phyloP scores from a whole-genome alignment of 2,113 vertebrate species.

The Sapayoa aenigma region DNA sequence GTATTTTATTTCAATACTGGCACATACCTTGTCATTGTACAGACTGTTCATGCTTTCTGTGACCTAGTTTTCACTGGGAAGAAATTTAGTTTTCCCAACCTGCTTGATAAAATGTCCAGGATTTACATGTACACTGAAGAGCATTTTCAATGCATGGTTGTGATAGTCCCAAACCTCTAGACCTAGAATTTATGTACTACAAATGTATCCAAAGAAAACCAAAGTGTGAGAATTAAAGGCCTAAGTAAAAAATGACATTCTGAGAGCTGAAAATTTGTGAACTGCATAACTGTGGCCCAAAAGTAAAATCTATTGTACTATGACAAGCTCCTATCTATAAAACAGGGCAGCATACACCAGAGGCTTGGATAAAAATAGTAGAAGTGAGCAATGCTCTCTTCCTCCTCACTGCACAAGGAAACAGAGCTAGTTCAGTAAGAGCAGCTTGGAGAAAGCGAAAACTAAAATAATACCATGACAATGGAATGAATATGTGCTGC shows the following conservation, averaged over 20 bases:
- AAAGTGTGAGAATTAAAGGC: not conserved
- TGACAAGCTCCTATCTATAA: not conserved
- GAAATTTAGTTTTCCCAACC: not conserved
- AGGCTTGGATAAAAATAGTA: not conserved
- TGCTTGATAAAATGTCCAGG: not conserved
- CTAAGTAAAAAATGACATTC: not conserved
- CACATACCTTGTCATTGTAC: not conserved
- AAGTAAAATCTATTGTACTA: not conserved
- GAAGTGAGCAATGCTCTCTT: not conserved
- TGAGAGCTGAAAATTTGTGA: not conserved
- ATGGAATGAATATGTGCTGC: not conserved
- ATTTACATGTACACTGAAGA: not conserved
- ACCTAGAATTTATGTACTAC: not conserved
- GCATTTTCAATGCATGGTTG: not conserved
- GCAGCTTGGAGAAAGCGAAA: not conserved
- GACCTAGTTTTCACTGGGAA: not conserved
- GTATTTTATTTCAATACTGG: not conserved
- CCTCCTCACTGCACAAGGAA: not conserved
- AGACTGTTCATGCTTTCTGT: not conserved
- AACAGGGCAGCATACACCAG: not conserved
- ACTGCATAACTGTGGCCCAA: not conserved
- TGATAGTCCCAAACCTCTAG: not conserved
- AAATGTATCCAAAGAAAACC: not conserved
- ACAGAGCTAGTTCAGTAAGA: not conserved
- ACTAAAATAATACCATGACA: not conserved